Evolutionary conservation across 2,888 invertebrate species (phyloP).

Genomic region (Willowsia nigromaculata): DNA sequence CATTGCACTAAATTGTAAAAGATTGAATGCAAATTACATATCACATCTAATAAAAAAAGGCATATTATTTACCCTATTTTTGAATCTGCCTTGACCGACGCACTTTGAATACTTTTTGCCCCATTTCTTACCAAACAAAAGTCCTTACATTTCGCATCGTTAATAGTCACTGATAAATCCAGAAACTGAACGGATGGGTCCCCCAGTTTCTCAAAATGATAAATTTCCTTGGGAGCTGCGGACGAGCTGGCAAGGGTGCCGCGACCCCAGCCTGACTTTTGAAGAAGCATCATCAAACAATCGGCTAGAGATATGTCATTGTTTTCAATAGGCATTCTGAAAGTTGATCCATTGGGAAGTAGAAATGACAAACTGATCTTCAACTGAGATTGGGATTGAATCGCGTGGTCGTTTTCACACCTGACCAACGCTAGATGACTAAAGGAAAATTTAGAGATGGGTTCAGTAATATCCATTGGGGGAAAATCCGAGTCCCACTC

Average conservation of each 20-base stretch:
- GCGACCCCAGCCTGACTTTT: slow-evolving; percentile 75
- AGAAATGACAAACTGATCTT: slow-evolving; percentile 73
- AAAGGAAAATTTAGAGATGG: slow-evolving; percentile 96
- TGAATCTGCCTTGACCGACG: slow-evolving; percentile 45
- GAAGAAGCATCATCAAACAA: slow-evolving; percentile 70
- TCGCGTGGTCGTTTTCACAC: slow-evolving; percentile 61
- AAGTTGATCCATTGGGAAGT: slow-evolving; percentile 74
- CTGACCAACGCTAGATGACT: slow-evolving; percentile 90
- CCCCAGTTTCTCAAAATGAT: slow-evolving; percentile 78
- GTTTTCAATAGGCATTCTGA: slow-evolving; percentile 69
- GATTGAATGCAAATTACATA: too few species aligned
- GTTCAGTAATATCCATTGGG: slow-evolving; percentile 91
- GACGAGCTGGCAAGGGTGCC: slow-evolving; percentile 24
- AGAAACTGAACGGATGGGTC: slow-evolving; percentile 70
- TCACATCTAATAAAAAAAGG: background rate
- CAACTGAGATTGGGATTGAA: slow-evolving; percentile 33
- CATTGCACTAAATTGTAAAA: too few species aligned
- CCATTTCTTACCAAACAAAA: slow-evolving; percentile 78
- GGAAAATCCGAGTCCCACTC: slow-evolving; percentile 97
- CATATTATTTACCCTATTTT: slow-evolving; percentile 65
- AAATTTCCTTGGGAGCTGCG: slow-evolving; percentile 59
- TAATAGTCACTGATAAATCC: slow-evolving; percentile 72
- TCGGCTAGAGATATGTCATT: slow-evolving; percentile 72
- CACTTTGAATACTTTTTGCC: slow-evolving; percentile 77
- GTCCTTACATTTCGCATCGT: slow-evolving; percentile 75